Evolutionary conservation across 1,140 invertebrate genomes (phyloP).

Genomic region (Nephotettix cincticeps): DNA sequence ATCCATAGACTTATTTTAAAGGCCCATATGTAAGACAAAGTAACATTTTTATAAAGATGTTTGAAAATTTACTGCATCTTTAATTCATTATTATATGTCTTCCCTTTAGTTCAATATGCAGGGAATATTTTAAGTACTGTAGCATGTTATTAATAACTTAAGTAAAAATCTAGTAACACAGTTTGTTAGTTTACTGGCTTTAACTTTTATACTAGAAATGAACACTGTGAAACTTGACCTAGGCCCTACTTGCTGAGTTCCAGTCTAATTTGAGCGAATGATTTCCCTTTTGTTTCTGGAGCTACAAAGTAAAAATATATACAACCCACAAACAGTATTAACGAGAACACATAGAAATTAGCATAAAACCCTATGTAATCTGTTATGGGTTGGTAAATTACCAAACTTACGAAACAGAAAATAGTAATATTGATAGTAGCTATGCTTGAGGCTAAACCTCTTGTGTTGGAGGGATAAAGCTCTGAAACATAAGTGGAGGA

Average conservation of each 20-base stretch:
- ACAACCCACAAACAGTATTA: conserved; percentile 60
- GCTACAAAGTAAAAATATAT: conserved; percentile 63
- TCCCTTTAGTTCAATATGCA: too few species aligned
- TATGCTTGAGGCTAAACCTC: conserved; percentile 66
- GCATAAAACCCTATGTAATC: conserved; percentile 53
- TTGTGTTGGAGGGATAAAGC: conserved; percentile 68
- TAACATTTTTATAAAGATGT: too few species aligned
- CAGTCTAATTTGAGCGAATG: conserved; percentile 48
- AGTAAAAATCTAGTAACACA: too few species aligned
- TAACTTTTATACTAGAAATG: too few species aligned
- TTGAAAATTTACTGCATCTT: too few species aligned
- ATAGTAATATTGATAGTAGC: conserved; percentile 68
- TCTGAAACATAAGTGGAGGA: conserved; percentile 72
- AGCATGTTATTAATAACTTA: too few species aligned
- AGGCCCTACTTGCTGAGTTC: not conserved
- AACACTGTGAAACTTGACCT: too few species aligned
- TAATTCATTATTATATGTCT: too few species aligned
- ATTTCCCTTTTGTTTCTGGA: conserved; percentile 84
- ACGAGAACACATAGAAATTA: conserved; percentile 71
- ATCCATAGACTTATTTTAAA: too few species aligned
- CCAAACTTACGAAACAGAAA: conserved; percentile 70
- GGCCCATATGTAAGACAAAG: too few species aligned
- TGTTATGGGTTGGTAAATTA: conserved; percentile 61
- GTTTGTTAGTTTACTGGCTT: too few species aligned
- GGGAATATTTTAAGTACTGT: too few species aligned